These are phyloP conservation scores for Rhadina sibilatrix DNA, from an alignment of 2,113 vertebrate species.

Conservation along the genomic window DNA sequence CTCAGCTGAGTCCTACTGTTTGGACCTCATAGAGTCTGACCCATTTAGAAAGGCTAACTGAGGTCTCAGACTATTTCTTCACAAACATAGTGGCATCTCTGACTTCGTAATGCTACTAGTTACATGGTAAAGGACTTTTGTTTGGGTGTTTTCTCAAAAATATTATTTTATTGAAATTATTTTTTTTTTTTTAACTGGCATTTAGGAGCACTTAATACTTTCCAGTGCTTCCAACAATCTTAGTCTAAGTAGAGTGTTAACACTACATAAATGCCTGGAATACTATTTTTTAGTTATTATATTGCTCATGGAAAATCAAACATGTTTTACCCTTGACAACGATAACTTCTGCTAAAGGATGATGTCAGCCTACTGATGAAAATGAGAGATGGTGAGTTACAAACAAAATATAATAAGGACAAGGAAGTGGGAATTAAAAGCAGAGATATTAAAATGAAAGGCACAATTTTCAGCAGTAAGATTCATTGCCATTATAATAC, in stretches of 20 bases:
- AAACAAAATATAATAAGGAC: neutral
- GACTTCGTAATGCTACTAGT: neutral
- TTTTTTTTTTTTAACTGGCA: too few species aligned
- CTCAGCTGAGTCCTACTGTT: neutral
- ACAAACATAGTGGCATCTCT: neutral
- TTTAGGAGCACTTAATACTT: neutral
- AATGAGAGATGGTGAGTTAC: neutral
- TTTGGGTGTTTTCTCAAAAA: neutral
- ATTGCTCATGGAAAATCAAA: neutral
- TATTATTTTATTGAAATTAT: neutral
- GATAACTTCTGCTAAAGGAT: neutral
- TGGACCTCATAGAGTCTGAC: neutral
- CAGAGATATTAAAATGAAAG: neutral
- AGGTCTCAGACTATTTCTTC: neutral
- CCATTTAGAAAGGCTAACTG: neutral
- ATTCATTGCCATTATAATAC: neutral
- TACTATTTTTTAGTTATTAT: neutral
- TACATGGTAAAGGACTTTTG: neutral
- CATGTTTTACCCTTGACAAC: neutral
- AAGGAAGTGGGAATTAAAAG: neutral
- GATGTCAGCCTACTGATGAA: neutral
- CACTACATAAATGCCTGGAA: neutral
- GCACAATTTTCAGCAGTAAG: neutral
- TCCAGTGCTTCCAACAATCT: neutral
- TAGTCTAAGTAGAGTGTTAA: neutral